These are phyloP conservation scores for Oxyteleia sp. DNA, from an alignment of 2,888 invertebrate species.

Conservation along the genomic window DNA sequence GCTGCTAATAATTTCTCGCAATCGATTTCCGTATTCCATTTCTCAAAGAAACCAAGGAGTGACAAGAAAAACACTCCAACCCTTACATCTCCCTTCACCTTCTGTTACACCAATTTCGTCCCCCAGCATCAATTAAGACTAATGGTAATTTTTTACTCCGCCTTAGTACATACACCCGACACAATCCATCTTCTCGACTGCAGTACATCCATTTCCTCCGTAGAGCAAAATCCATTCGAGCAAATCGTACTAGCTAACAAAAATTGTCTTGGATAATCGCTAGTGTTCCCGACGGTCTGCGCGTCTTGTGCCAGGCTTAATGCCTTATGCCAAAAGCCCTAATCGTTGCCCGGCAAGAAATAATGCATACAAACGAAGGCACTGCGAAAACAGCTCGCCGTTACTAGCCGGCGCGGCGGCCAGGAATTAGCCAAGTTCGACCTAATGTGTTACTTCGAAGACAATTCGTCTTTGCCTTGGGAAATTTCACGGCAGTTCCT, in stretches of 20 bases:
- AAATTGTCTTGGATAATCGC: no score
- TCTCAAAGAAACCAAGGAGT: not conserved
- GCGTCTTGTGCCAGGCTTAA: no score
- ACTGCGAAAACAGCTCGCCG: slow-evolving; percentile 15
- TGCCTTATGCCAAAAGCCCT: no score
- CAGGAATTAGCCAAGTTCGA: slow-evolving; percentile 54
- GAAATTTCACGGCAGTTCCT: slow-evolving; percentile 62
- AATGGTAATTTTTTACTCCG: slow-evolving; percentile 32
- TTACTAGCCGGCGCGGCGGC: slow-evolving; percentile 13
- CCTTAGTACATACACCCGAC: not conserved
- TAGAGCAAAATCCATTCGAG: slow-evolving; percentile 13
- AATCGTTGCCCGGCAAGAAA: no score
- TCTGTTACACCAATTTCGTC: slow-evolving; percentile 20
- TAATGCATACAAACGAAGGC: slow-evolving; percentile 8
- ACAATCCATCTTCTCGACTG: slow-evolving; percentile 19
- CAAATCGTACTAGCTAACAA: no score
- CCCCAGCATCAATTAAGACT: slow-evolving; percentile 41
- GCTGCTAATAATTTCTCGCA: slow-evolving; percentile 14
- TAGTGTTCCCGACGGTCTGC: no score
- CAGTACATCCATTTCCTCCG: slow-evolving; percentile 16
- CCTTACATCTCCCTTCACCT: not conserved
- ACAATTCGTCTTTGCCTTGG: slow-evolving; percentile 60
- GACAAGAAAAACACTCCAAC: not conserved
- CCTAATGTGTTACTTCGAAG: slow-evolving; percentile 61
- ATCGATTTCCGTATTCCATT: slow-evolving; percentile 8